Conservation (phyloP, 2,113 vertebrate species). For the Montifringilla adamsi region DNA sequence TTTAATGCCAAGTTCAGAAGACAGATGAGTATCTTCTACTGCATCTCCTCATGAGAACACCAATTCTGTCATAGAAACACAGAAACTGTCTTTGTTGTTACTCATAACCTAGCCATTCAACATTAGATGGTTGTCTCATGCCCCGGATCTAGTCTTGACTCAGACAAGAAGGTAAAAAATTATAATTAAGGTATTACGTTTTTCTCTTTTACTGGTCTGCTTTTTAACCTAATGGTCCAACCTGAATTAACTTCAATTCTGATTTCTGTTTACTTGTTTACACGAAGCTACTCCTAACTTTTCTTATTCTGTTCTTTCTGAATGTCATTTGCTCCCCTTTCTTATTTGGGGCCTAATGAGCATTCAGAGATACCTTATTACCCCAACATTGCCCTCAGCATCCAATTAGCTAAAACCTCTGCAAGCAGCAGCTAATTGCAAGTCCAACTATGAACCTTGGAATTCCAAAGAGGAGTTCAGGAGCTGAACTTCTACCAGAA, state of each 20-base stretch:
- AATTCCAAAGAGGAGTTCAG: neutral
- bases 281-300: neutral
- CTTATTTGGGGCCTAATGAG: neutral
- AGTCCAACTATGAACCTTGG: neutral
- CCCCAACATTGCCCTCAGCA: neutral
- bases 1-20: neutral
- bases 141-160: neutral
- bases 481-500: neutral
- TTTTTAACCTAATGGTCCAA: neutral
- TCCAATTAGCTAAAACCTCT: neutral
- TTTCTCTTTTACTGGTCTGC: neutral
- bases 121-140: neutral
- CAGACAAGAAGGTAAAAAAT: neutral
- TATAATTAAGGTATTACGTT: neutral
- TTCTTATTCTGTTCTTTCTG: neutral
- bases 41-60: neutral
- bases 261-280: neutral
- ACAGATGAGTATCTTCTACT: neutral
- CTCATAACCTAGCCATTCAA: neutral
- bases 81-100: neutral
- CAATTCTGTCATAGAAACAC: neutral
- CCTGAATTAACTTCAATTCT: neutral
- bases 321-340: neutral
- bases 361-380: neutral
- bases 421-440: neutral